phyloP scores from a whole-genome alignment of 2,888 invertebrate species.

The Eristalis tenax region DNA sequence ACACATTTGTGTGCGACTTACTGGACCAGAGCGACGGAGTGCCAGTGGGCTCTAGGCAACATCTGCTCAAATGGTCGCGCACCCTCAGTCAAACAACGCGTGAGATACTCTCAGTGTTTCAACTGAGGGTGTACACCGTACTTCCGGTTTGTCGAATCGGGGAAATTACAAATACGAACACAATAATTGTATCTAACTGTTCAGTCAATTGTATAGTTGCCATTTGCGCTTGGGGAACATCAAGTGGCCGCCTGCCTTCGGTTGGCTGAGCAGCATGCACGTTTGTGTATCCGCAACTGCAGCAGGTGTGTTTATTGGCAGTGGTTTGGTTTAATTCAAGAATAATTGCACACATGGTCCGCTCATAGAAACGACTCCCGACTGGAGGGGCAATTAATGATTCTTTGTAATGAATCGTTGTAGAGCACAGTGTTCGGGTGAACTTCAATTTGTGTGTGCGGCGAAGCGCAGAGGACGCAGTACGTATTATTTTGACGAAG shows the following conservation, averaged over 20 bases:
- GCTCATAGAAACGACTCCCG: slow-evolving; percentile 8
- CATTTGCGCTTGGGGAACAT: neutral
- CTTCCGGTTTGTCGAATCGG: slow-evolving; percentile 47
- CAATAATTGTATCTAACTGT: neutral
- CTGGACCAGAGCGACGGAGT: slow-evolving; percentile 30
- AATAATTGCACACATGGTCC: slow-evolving; percentile 56
- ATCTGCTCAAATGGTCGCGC: slow-evolving; percentile 39
- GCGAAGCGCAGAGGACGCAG: slow-evolving; percentile 3
- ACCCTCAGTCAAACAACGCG: neutral
- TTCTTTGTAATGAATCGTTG: slow-evolving; percentile 25
- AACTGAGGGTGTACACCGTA: slow-evolving; percentile 14
- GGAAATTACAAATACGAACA: slow-evolving; percentile 7
- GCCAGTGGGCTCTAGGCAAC: neutral
- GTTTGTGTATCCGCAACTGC: neutral
- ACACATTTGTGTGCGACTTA: slow-evolving; percentile 15
- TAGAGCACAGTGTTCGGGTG: neutral
- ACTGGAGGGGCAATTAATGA: slow-evolving; percentile 22
- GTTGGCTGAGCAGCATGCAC: slow-evolving; percentile 18
- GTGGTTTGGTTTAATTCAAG: slow-evolving; percentile 49
- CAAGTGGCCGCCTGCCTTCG: slow-evolving; percentile 20
- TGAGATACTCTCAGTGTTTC: neutral
- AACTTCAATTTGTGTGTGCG: slow-evolving; percentile 43
- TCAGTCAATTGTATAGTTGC: slow-evolving; percentile 1
- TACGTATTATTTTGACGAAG: neutral
- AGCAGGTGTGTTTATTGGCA: slow-evolving; percentile 49